Evolutionary conservation across 2,888 invertebrate genomes (phyloP), one percentile per base, ranked within the genome.

Genomic region (Neoascia interrupta): DNA sequence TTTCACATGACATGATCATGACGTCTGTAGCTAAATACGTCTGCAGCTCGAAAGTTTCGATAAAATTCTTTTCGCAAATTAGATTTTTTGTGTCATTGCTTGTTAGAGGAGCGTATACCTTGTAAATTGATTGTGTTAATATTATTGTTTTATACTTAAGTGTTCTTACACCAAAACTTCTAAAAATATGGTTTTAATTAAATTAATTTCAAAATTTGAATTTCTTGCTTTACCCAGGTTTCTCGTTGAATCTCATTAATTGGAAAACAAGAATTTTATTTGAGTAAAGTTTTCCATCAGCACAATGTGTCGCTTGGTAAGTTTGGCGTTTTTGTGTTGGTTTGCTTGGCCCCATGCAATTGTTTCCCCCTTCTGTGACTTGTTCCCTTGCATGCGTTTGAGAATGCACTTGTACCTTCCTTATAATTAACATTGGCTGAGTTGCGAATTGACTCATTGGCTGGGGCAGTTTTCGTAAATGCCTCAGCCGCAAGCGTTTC

Each of bases 231-330:
- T 13, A 53, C 37, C 37, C 41, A 76, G 76, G 72, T 53, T 51
- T 47, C 18, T 31, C 51, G 13, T 41, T 5, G 11, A 39, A 26
- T 60, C 45, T 26, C 16, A 34, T 51, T 56, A 61, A 75, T 37
- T 51, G 60, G 53, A 51, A 31, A 45, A 26, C 10, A 41, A 1
- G 1, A 19, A 16, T 34, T 31, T 21, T 11, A 11, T 36, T 66
- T 51, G 1, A 34, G 26, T 10, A 26, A 37, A 36, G 16, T 15
- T 10, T 11, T 18, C 1, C 8, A 31, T 13, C 39, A 58, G 18
- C 51, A 72, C 1, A 47, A 76, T 76, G 76, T 34, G 28, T 64
- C 41, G 41, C 34, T 8, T 76, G 76, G 76, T 76, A 76, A 76
- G 76, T 72, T 53, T 11, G 1, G 36, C n/a, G 15, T 49, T 49